Percentiles rank a stretch among this genome's conserved stretches.
These are phyloP conservation scores for Tragelaphus scriptus DNA, from an alignment of 2,113 vertebrate genomes.

Conservation along the genomic window DNA sequence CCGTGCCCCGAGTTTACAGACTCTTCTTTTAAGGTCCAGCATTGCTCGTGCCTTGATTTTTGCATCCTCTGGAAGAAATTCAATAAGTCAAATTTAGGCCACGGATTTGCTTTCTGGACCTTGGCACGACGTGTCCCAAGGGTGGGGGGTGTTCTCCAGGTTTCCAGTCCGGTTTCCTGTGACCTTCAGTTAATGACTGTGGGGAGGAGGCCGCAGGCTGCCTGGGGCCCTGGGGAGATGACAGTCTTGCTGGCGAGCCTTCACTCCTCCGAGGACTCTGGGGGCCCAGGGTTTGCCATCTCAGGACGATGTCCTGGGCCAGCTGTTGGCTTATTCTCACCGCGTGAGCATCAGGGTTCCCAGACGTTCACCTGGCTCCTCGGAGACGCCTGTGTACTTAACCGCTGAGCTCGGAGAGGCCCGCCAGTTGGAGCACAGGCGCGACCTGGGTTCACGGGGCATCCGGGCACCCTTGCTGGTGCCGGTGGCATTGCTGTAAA, in stretches of 20 bases:
- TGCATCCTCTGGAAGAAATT: not conserved
- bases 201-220: accelerated
- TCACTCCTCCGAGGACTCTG: not conserved
- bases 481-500: accelerated
- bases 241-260: accelerated
- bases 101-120: not conserved
- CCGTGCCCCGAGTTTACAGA: not conserved
- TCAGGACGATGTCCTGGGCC: not conserved
- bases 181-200: not conserved
- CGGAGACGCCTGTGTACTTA: not conserved
- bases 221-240: not conserved
- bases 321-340: not conserved
- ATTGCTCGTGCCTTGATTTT: not conserved
- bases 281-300: not conserved
- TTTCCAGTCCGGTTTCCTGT: not conserved
- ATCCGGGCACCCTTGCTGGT: accelerated
- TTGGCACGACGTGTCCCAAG: not conserved
- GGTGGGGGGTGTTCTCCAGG: not conserved
- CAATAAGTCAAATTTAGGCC: not conserved
- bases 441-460: accelerated
- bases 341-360: not conserved
- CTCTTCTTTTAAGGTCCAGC: not conserved
- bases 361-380: accelerated
- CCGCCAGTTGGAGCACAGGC: accelerated
- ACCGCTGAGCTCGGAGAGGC: accelerated